Base-by-base conservation (phyloP, 2,113 vertebrate genomes). In the Apteryx mantelli region DNA sequence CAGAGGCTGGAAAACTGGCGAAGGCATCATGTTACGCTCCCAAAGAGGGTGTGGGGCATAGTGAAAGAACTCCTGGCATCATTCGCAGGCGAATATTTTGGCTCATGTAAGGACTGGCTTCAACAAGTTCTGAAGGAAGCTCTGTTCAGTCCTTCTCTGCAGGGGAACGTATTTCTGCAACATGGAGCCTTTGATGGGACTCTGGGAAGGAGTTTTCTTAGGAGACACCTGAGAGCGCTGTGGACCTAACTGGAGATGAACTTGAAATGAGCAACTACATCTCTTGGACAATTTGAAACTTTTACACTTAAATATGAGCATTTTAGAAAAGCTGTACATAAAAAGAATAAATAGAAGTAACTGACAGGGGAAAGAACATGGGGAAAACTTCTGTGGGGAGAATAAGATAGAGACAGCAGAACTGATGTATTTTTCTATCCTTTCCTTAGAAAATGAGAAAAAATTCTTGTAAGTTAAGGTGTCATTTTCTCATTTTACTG, bases 71-170 rank as follows among this genome's bases (percentile, higher is more conserved):
- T 93, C 63, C 60, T 94, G 94, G 94, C 89, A 91, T 86, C 4
- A 0, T 42, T 64, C 82, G 76, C 55, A 48, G 30, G 58, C 22
- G 28, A 88, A 61, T 88, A 74, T 70, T 96, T 97, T 89, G 86
- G 76, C 94, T 96, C 53, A 36, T 21, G 76, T 21, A 61, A 89
- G 65, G 84, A 84, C 58, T 8, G 30, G 86, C 92, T 93, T 65
- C 60, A 75, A 60, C 20, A 86, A 77, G 76, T 84, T 78, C 82
- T 78, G 71, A 88, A 91, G 91, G 85, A 96, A 96, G 94, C 56
- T 73, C 16, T 30, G 53, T 80, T 94, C 78, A 56, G 70, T 78
- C 66, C 53, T 82, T 48, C 78, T 77, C 68, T 73, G 56, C 61
- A 82, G 63, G 55, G 65, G 48, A 91, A 89, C 42, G 6, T 38